Percentiles rank a stretch among this genome's conserved stretches.
phyloP scores from a whole-genome alignment of 2,113 vertebrate genomes.

The Lepus europaeus region DNA sequence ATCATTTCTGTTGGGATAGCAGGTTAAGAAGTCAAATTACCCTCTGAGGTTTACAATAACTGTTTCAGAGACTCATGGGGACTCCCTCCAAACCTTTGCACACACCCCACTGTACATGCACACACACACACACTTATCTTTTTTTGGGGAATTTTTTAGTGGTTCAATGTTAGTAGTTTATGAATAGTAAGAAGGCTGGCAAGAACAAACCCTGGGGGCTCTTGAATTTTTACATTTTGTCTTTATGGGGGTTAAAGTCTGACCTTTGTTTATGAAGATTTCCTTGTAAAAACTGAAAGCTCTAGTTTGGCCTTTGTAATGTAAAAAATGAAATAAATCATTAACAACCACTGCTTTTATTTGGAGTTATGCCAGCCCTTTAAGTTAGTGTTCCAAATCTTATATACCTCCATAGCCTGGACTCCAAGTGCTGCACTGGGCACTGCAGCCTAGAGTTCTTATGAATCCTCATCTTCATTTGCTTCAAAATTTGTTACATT shows the following conservation, averaged over 20 bases:
- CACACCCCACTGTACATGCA: no score
- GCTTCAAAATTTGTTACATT: conserved; percentile 18
- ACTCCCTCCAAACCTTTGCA: not conserved
- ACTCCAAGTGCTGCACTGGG: not conserved
- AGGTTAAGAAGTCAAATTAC: conserved; percentile 84
- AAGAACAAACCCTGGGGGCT: conserved; percentile 9
- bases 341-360: conserved; percentile 68
- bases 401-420: not conserved
- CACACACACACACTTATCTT: not conserved
- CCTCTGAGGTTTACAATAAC: conserved; percentile 80
- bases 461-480: not conserved
- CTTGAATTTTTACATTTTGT: conserved; percentile 60
- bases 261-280: conserved; percentile 74
- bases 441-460: not conserved
- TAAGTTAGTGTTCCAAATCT: conserved; percentile 50
- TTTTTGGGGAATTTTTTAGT: not conserved
- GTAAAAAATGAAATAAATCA: conserved; percentile 70
- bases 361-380: conserved; percentile 45
- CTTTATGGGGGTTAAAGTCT: conserved; percentile 62
- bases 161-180: conserved; percentile 61
- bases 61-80: conserved; percentile 53
- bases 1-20: conserved; percentile 84
- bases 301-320: conserved; percentile 68
- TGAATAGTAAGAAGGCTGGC: conserved; percentile 45
- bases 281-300: conserved; percentile 81